Evolutionary conservation across 1,140 invertebrate genomes (phyloP).

Genomic region (Pantala flavescens): DNA sequence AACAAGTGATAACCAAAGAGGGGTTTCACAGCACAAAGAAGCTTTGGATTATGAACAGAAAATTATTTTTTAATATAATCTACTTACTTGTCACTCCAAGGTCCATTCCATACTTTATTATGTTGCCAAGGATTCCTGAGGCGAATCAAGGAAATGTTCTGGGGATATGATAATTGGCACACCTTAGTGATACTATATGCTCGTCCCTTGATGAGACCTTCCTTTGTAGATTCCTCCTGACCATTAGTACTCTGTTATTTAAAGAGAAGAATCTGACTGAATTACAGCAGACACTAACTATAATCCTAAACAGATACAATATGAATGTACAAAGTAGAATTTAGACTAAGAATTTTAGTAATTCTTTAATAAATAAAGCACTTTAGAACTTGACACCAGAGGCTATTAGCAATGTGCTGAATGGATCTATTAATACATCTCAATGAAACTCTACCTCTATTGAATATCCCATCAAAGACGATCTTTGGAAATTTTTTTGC

Average conservation of each 20-base stretch:
- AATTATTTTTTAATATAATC: no score
- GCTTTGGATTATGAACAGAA: no score
- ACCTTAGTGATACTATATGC: constrained; percentile 53
- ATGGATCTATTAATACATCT: neutral
- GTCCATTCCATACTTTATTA: constrained; percentile 51
- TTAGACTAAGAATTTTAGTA: neutral
- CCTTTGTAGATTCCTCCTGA: constrained; percentile 43
- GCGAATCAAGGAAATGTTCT: constrained; percentile 40
- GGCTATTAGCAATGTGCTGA: no score
- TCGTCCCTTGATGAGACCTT: constrained; percentile 55
- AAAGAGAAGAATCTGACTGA: constrained; percentile 10
- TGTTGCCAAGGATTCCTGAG: constrained; percentile 57
- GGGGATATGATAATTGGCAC: constrained; percentile 32
- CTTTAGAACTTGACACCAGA: neutral
- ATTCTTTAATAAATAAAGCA: neutral
- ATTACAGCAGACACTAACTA: neutral
- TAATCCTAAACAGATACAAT: neutral
- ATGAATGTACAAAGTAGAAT: neutral
- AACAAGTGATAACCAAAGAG: no score
- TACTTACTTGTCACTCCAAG: constrained; percentile 47
- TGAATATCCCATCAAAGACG: constrained; percentile 59
- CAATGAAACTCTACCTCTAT: constrained; percentile 41
- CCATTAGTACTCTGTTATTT: constrained; percentile 31
- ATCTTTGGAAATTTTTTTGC: constrained; percentile 46
- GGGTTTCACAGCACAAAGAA: no score